Evolutionary conservation across 2,797 vertebrate genomes (phyloP), one percentile per base, ranked within the genome.

Genomic region (Scleropages formosus): DNA sequence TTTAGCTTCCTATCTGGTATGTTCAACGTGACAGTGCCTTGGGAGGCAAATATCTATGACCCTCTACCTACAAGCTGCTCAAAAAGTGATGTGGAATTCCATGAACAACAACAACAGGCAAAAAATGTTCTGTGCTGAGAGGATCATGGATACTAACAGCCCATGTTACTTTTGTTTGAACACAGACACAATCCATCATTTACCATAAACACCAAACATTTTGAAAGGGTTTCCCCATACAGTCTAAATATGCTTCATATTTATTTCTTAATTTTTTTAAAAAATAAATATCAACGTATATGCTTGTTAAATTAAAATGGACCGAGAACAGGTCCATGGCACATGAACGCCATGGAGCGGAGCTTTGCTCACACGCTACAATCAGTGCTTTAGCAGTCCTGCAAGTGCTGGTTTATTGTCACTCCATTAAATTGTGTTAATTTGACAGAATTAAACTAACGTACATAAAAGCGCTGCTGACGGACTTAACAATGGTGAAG

Each of bases 1-100:
- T 15, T 67, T 56, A 79, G 47, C n/a, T 75, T 65, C 73, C 62
- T 39, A 60, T 44, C 49, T 67, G 49, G 49, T 53, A 70, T 27
- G 68, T 16, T 51, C 4, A 81, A 80, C 15, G 26, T 31, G 66
- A 75, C n/a, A 67, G 44, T 20, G 27, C 16, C 11, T 10, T 11
- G 27, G 18, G 56, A 13, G 56, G 4, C 1, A 12, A 20, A 16
- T 31, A 56, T 20, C 15, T 27, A 11, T 6, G 16, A 16, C 51
- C 20, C 26, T 26, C 69, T 67, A 31, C 46, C 62, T 24, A 47
- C 22, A 20, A 46, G 44, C 66, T 22, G 31, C 39, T 12, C 20
- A 12, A 68, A 66, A 51, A 18, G 11, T 4, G 22, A 15, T 49
- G 10, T 15, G 26, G 51, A 22, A 13, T 68, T 24, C 68, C n/a